Evolutionary conservation across 2,888 invertebrate species (phyloP).

Genomic region (Teinopalpus imperialis): DNA sequence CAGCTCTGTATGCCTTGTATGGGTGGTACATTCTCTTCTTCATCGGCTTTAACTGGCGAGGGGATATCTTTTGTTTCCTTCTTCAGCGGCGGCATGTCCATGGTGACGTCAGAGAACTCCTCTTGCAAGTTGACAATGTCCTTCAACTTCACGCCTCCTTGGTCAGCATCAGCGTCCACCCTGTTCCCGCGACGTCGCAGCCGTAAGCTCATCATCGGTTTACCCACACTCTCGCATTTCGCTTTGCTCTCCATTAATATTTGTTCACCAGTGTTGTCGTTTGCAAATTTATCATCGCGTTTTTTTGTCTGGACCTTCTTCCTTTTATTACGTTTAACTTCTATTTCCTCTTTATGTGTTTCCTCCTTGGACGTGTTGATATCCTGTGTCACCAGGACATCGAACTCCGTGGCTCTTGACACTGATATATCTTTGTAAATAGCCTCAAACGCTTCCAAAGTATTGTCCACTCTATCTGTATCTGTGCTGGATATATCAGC

Average conservation of each 20-base stretch:
- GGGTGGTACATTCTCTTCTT: conserved; percentile 58
- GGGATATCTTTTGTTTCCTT: conserved; percentile 55
- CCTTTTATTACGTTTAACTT: conserved; percentile 56
- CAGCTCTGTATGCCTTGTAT: conserved; percentile 57
- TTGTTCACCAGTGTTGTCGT: conserved; percentile 28
- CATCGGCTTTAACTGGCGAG: conserved; percentile 50
- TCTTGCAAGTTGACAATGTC: conserved; percentile 64
- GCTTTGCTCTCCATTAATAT: conserved; percentile 40
- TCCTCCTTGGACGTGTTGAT: conserved; percentile 29
- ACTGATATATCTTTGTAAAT: conserved; percentile 59
- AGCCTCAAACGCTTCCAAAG: conserved; percentile 64
- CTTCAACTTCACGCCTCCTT: conserved; percentile 47
- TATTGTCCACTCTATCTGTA: conserved; percentile 44
- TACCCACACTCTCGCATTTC: conserved; percentile 40
- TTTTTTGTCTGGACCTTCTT: conserved; percentile 35
- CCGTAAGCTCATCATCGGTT: conserved; percentile 47
- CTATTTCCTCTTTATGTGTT: conserved; percentile 21
- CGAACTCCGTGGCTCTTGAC: conserved; percentile 65
- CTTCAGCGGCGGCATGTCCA: conserved; percentile 50
- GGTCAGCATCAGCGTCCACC: conserved; percentile 39
- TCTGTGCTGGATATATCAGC: conserved; percentile 20
- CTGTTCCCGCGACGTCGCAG: conserved; percentile 49
- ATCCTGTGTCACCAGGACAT: conserved; percentile 49
- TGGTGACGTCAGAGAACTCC: conserved; percentile 65
- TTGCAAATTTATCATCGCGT: conserved; percentile 9